A percentile compares a stretch with the other conserved stretches of the same genome.
These are phyloP conservation scores for Enteromius thamalakanensis DNA, from an alignment of 2,797 vertebrate genomes.

Conservation along the genomic window DNA sequence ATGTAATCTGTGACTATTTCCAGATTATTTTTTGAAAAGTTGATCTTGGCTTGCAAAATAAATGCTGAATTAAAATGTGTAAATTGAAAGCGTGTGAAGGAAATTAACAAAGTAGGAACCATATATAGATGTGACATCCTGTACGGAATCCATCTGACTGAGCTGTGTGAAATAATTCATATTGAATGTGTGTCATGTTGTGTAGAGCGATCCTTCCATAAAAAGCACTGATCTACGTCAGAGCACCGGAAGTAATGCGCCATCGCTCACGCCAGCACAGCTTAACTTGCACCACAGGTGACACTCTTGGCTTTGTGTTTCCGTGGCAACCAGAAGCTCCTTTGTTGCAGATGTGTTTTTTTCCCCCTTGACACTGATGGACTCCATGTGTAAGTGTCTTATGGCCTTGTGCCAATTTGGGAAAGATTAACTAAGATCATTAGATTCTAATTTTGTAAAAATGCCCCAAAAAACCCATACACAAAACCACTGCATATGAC, in stretches of 20 bases:
- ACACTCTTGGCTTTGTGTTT: constrained; percentile 48
- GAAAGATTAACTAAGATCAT: constrained; percentile 12
- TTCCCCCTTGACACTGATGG: constrained; percentile 13
- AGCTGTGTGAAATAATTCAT: constrained; percentile 31
- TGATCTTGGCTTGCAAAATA: constrained; percentile 8
- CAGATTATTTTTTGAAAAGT: neutral
- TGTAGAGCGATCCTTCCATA: constrained; percentile 46
- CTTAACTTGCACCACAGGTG: constrained; percentile 48
- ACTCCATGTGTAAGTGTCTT: constrained; percentile 32
- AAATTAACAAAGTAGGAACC: neutral
- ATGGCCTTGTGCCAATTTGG: constrained; percentile 17
- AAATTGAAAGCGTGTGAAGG: neutral
- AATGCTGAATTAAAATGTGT: neutral
- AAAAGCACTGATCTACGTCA: constrained; percentile 50
- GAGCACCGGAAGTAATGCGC: constrained; percentile 47
- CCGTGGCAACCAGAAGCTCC: constrained; percentile 48
- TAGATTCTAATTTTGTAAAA: neutral
- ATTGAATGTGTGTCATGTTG: constrained; percentile 41
- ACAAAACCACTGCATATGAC: neutral
- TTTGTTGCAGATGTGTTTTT: constrained; percentile 51
- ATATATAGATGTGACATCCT: constrained; percentile 47
- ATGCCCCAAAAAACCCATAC: neutral
- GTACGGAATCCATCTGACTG: constrained; percentile 15
- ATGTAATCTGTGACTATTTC: constrained; percentile 41
- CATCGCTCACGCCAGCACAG: constrained; percentile 32